Evolutionary conservation across 2,113 vertebrate genomes (phyloP).

Genomic region (Oreotrochilus melanogaster): DNA sequence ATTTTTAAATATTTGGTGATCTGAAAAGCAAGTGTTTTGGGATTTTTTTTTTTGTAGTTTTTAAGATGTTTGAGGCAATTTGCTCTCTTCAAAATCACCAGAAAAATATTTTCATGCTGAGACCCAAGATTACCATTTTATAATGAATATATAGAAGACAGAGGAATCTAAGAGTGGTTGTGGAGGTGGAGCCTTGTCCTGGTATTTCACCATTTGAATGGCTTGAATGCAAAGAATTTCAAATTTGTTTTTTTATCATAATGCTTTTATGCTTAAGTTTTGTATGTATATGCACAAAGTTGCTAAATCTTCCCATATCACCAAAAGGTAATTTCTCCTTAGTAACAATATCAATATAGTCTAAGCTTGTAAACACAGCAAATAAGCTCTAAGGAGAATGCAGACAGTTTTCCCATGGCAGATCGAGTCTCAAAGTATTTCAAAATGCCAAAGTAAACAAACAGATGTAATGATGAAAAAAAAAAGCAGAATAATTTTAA

Average conservation of each 20-base stretch:
- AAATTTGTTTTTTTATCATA: background rate
- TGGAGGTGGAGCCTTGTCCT: background rate
- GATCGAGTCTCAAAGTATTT: background rate
- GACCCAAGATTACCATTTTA: background rate
- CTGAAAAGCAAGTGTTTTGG: background rate
- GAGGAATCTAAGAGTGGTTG: fast-evolving
- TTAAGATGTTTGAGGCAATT: background rate
- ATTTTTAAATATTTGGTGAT: background rate
- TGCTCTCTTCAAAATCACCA: background rate
- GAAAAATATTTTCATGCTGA: background rate
- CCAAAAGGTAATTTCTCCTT: background rate
- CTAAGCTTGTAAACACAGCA: slow-evolving; percentile 10
- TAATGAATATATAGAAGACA: background rate
- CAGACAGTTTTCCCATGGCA: background rate
- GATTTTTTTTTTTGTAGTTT: background rate
- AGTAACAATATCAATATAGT: background rate
- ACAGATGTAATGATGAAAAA: background rate
- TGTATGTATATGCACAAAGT: background rate
- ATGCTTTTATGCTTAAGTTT: background rate
- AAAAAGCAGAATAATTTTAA: background rate
- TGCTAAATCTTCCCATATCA: background rate
- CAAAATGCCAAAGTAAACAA: slow-evolving; percentile 7
- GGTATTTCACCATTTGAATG: background rate
- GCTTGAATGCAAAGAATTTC: background rate
- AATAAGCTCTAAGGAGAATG: slow-evolving; percentile 5